Conservation (phyloP, 2,113 vertebrate genomes). For the Nycticryphes semicollaris region DNA sequence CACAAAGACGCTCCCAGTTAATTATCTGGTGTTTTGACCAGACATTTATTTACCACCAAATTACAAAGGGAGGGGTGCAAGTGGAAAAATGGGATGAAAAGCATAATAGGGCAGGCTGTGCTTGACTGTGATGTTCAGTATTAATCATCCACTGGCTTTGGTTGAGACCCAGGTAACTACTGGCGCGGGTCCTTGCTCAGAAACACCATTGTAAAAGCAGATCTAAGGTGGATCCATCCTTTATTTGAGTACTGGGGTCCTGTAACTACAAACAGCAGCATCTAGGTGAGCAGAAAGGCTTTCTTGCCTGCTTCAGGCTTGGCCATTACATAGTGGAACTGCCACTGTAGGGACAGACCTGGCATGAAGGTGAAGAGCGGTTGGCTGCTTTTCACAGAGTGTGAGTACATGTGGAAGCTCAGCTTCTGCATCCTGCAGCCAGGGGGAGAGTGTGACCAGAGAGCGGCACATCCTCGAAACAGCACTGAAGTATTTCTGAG, state of each 20-base stretch:
- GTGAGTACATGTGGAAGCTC: neutral
- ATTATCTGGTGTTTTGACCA: conserved; percentile 6
- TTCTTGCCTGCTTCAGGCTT: neutral
- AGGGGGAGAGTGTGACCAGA: neutral
- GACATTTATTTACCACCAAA: neutral
- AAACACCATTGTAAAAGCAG: neutral
- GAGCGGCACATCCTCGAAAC: neutral
- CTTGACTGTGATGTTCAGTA: neutral
- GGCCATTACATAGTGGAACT: neutral
- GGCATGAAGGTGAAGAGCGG: neutral
- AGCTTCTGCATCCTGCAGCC: neutral
- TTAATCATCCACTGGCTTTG: neutral
- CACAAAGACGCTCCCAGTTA: neutral
- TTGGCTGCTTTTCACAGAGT: accelerated
- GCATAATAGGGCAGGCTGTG: neutral
- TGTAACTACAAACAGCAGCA: neutral
- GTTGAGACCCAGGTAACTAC: neutral
- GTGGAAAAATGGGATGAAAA: conserved; percentile 12
- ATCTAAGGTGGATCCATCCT: neutral
- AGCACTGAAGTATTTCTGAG: neutral
- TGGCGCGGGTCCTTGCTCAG: neutral
- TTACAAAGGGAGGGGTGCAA: conserved; percentile 4
- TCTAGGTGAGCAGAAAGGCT: neutral
- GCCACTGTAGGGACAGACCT: neutral
- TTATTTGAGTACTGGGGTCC: accelerated